A percentile compares a stretch with the other conserved stretches of the same genome.
Conservation (phyloP, 1,140 invertebrate species). For the Polypedilum vanderplanki region DNA sequence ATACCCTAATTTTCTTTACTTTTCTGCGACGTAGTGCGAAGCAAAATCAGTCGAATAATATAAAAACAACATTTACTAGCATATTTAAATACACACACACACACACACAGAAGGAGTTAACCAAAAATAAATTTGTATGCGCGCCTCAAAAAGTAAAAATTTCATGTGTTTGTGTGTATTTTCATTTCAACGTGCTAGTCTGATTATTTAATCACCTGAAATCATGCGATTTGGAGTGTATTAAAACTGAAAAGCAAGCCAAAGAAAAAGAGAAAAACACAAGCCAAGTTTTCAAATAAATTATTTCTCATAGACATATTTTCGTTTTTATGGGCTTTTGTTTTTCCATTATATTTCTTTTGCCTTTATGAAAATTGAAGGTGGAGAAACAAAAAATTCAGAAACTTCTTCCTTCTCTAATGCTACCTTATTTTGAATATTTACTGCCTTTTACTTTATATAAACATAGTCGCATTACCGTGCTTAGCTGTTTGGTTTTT, state of each 20-base stretch:
- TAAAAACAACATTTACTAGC: background rate
- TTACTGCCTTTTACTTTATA: background rate
- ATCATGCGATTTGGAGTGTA: slow-evolving; percentile 5
- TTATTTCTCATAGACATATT: slow-evolving; percentile 19
- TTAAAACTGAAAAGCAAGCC: background rate
- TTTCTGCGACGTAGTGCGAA: background rate
- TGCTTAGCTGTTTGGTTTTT: background rate
- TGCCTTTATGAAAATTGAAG: background rate
- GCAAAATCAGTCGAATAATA: background rate
- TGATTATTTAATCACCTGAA: slow-evolving; percentile 19
- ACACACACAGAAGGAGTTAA: too few species aligned
- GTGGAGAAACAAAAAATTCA: background rate
- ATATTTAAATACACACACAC: too few species aligned
- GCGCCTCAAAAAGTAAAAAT: too few species aligned
- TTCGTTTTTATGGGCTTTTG: slow-evolving; percentile 17
- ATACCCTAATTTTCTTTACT: background rate
- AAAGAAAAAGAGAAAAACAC: background rate
- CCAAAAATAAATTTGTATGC: too few species aligned
- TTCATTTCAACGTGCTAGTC: background rate
- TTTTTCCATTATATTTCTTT: slow-evolving; percentile 13
- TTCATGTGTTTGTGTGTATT: background rate
- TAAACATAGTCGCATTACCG: background rate
- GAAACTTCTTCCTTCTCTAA: background rate
- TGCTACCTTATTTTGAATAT: background rate
- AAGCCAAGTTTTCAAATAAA: slow-evolving; percentile 1